Percentiles rank a stretch among this genome's conserved stretches.
phyloP scores from a whole-genome alignment of 30 jellyfish, hydroid and myxozoan species.

The Cassiopea andromeda region DNA sequence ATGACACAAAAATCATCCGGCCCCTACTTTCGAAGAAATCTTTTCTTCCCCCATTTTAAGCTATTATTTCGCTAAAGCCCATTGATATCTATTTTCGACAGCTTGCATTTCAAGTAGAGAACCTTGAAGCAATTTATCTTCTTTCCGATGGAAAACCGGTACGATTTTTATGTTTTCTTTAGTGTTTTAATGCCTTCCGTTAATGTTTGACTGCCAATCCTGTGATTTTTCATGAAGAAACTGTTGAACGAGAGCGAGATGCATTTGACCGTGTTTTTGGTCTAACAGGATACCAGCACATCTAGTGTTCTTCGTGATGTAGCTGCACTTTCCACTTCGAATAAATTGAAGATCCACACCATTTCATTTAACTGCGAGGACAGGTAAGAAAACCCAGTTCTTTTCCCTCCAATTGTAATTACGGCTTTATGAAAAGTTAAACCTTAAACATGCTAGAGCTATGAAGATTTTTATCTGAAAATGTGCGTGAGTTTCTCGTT shows the following conservation, averaged over 20 bases:
- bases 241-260: neutral
- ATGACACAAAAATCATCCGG: too few species aligned
- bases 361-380: conserved; percentile 84
- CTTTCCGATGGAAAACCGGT: conserved; percentile 94
- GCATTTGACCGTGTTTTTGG: neutral
- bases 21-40: too few species aligned
- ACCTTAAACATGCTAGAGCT: too few species aligned
- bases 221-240: too few species aligned
- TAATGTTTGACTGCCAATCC: too few species aligned
- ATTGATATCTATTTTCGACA: conserved; percentile 2
- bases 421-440: too few species aligned
- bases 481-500: too few species aligned
- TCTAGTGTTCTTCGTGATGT: conserved; percentile 72
- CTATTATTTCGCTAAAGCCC: too few species aligned
- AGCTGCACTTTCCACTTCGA: conserved; percentile 34
- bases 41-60: too few species aligned
- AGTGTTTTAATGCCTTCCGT: too few species aligned
- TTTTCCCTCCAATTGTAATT: too few species aligned
- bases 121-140: conserved; percentile 72
- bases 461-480: too few species aligned
- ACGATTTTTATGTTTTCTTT: neutral
- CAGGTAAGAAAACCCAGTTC: conserved; percentile 18
- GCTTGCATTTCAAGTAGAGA: conserved; percentile 72
- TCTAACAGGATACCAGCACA: conserved; percentile 79
- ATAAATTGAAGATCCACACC: conserved; percentile 71